phyloP scores from a whole-genome alignment of 2,797 vertebrate genomes.

The Eulemur mongoz region DNA sequence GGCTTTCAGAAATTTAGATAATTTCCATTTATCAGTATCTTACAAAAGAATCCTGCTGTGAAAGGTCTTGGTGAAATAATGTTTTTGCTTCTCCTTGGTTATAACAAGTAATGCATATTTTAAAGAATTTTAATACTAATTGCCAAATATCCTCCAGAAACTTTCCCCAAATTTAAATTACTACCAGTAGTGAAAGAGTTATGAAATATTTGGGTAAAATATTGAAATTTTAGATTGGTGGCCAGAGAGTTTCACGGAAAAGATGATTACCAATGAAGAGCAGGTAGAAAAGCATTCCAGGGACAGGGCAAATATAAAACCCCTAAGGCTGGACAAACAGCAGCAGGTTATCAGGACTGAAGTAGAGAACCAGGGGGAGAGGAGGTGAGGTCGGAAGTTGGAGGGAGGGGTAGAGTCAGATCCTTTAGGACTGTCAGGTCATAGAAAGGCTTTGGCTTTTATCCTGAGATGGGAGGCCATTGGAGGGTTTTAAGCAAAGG shows the following conservation, averaged over 20 bases:
- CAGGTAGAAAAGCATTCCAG: background rate
- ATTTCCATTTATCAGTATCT: background rate
- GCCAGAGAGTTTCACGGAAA: background rate
- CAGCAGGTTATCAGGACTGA: background rate
- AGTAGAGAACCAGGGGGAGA: background rate
- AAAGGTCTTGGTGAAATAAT: background rate
- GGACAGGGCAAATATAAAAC: background rate
- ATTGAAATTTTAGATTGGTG: background rate
- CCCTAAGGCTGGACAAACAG: background rate
- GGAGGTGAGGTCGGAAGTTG: background rate
- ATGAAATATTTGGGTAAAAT: background rate
- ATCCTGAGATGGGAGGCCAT: background rate
- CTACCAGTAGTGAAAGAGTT: background rate
- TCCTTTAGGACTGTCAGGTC: background rate
- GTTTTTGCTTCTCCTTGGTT: background rate
- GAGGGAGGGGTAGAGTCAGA: no score
- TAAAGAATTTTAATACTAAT: background rate
- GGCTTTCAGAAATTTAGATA: conserved; percentile 30
- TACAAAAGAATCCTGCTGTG: background rate
- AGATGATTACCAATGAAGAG: background rate
- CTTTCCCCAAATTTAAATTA: conserved; percentile 28
- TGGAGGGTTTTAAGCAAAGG: background rate
- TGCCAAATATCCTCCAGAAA: background rate
- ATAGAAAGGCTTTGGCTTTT: background rate
- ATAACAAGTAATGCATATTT: background rate